Conservation (phyloP, 2,888 invertebrate genomes). For the Drosophila lutescens region DNA sequence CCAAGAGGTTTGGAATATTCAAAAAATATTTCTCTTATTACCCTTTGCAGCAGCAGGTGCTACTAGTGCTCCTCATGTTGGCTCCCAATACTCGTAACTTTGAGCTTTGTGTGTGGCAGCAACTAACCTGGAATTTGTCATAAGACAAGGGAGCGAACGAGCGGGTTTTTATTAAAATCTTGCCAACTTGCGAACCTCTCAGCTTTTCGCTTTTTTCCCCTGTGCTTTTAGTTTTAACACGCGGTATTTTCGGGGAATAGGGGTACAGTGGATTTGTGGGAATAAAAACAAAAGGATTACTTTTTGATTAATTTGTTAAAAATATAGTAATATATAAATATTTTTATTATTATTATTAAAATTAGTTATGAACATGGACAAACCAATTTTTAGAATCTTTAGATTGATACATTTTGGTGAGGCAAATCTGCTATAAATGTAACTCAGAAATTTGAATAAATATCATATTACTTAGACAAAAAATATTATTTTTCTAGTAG, state of each 20-base stretch:
- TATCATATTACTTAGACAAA: too few species aligned
- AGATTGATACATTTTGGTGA: too few species aligned
- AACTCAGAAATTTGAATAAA: too few species aligned
- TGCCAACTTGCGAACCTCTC: conserved; percentile 33
- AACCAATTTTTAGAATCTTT: too few species aligned
- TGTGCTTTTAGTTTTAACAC: background rate
- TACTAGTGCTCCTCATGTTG: conserved; percentile 11
- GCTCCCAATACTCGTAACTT: conserved; percentile 15
- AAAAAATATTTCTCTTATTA: conserved; percentile 17
- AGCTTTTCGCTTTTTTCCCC: conserved; percentile 13
- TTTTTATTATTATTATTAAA: too few species aligned
- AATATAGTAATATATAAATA: too few species aligned
- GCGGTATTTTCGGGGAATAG: background rate
- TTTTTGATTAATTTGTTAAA: too few species aligned
- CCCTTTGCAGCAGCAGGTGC: conserved; percentile 14
- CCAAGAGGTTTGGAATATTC: conserved; percentile 20
- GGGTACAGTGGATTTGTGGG: background rate
- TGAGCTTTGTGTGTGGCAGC: conserved; percentile 35
- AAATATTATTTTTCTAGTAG: too few species aligned
- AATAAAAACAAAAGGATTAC: too few species aligned
- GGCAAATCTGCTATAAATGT: too few species aligned
- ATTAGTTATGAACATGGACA: too few species aligned
- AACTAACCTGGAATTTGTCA: conserved; percentile 61
- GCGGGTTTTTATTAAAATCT: conserved; percentile 68
- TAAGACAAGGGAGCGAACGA: conserved; percentile 49